Conservation (phyloP, 2,797 vertebrate genomes). For the Microcaecilia unicolor region DNA sequence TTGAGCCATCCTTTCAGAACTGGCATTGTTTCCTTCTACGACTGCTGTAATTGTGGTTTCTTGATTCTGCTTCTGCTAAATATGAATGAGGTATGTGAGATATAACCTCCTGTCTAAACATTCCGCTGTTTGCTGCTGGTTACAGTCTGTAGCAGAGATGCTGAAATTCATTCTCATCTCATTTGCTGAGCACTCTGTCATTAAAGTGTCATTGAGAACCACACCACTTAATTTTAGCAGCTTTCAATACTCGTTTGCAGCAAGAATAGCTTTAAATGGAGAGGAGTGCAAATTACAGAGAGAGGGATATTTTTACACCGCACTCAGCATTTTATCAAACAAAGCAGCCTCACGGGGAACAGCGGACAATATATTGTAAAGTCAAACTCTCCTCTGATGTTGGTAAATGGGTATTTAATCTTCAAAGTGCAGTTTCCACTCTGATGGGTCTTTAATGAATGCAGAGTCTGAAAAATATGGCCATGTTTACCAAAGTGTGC, state of each 20-base stretch:
- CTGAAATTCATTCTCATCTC: constrained; percentile 81
- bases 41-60: constrained; percentile 75
- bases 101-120: constrained; percentile 66
- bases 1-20: too few relatives aligned
- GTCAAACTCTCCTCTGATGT: constrained; percentile 63
- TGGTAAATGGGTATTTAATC: too few relatives aligned
- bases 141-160: constrained; percentile 85
- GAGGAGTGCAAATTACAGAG: constrained; percentile 60
- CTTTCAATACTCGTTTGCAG: constrained; percentile 76
- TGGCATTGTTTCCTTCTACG: constrained; percentile 32
- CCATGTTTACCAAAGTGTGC: too few relatives aligned
- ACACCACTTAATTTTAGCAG: constrained; percentile 97
- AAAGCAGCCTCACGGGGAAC: constrained; percentile 66
- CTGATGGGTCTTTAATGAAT: constrained; percentile 70
- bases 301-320: constrained; percentile 72
- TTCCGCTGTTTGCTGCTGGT: constrained; percentile 38
- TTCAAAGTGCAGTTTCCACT: constrained; percentile 56
- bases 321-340: constrained; percentile 79
- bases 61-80: constrained; percentile 62
- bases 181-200: constrained; percentile 86
- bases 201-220: constrained; percentile 98
- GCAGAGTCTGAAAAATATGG: too few relatives aligned
- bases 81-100: constrained; percentile 77
- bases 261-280: constrained; percentile 73
- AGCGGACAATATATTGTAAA: constrained; percentile 65